Evolutionary conservation across 2,113 vertebrate genomes (phyloP), one percentile per base, ranked within the genome.

Genomic region (Rhombomys opimus): DNA sequence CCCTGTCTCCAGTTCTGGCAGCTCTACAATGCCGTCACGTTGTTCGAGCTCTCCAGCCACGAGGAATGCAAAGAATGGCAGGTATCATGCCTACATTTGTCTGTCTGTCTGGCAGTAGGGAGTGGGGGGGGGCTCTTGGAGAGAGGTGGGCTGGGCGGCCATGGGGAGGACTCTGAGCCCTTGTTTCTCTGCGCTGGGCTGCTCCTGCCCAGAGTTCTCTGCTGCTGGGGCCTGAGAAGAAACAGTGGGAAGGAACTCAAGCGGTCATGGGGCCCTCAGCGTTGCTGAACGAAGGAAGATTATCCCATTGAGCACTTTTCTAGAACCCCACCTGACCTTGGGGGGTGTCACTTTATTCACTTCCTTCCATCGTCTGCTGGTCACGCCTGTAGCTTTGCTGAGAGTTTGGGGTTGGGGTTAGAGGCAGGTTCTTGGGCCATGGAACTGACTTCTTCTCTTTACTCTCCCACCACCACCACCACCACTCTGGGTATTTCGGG

Each of bases 31-130:
- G 99, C 99, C 0, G 46, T 99, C 98, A 99, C 99, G 0, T 98
- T 99, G 94, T 99, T 99, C 57, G 99, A 98, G 93, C 98, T 99
- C 98, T 99, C 99, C 4, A 98, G 98, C 96, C 99, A 98, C 0
- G 98, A 99, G 72, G 99, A 99, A 88, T 99, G 99, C 98, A 99
- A 99, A 97, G 99, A 99, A 98, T 99, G 99, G 99, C 99, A 99
- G 99, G 99, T 99, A 98, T 41, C 54, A 17, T 25, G 13, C 23
- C 57, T 5, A 1, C 20, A 25, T 32, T 18, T 7, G 59, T n/a
- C 70, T 23, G 86, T 13, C 15, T 4, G 17, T 9, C 27, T 3
- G 46, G 67, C 4, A 0, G 54, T 5, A 35, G 18, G 15, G 30
- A 13, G 5, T 15, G 2, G 3, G 81, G 67, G 52, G 50, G 46